These are phyloP conservation scores for Brachionus plicatilis DNA, from an alignment of 1,140 invertebrate genomes.

Conservation along the genomic window DNA sequence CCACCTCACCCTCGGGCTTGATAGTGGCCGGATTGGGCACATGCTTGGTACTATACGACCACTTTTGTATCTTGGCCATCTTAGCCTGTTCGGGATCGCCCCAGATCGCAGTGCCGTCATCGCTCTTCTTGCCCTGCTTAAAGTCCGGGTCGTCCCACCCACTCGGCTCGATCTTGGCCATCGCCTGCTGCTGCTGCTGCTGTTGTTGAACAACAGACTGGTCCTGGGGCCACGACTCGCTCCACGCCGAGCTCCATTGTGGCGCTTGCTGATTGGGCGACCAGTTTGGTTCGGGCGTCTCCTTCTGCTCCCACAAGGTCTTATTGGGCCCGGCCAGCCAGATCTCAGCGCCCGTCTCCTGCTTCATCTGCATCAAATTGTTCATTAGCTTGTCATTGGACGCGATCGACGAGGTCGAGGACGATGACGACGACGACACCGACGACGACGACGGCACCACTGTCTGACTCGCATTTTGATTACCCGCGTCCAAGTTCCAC, in stretches of 20 bases:
- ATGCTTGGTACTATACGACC: slow-evolving; percentile 8
- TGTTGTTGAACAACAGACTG: background rate
- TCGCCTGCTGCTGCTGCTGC: background rate
- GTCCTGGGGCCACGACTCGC: background rate
- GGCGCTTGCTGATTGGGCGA: slow-evolving; percentile 19
- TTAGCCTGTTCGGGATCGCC: background rate
- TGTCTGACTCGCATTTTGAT: background rate
- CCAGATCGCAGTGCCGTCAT: slow-evolving; percentile 37
- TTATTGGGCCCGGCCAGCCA: background rate
- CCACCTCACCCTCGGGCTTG: background rate
- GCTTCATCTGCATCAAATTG: background rate
- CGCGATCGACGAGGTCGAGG: background rate
- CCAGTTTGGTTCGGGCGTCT: background rate
- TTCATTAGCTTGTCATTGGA: background rate
- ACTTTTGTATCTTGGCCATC: background rate
- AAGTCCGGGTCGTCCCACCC: slow-evolving; percentile 36
- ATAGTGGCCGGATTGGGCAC: background rate
- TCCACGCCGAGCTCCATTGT: background rate
- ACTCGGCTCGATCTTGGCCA: slow-evolving; percentile 5
- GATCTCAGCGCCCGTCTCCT: background rate
- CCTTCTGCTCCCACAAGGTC: background rate
- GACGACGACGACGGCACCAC: background rate
- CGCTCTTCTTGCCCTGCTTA: background rate
- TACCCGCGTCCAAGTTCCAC: background rate
- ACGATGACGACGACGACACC: background rate